Evolutionary conservation across 2,113 vertebrate genomes (phyloP).

Genomic region (Phyllostomus hastatus): DNA sequence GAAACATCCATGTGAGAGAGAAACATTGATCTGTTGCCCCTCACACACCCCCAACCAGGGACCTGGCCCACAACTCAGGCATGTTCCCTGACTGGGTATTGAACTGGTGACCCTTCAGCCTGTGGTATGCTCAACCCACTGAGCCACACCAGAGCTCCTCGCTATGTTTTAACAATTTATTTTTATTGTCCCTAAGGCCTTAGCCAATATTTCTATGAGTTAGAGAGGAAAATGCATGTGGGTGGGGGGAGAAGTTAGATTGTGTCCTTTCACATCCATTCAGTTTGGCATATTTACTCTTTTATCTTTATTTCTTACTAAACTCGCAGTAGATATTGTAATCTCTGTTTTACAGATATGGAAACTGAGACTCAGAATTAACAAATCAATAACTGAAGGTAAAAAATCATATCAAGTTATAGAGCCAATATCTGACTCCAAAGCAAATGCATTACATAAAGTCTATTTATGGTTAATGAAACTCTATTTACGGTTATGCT

Average conservation of each 20-base stretch:
- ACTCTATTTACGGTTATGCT: not conserved
- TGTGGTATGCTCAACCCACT: too few relatives aligned
- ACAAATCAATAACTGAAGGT: not conserved
- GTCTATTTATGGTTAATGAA: not conserved
- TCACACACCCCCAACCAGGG: too few relatives aligned
- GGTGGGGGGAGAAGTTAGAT: rapidly evolving
- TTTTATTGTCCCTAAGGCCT: not conserved
- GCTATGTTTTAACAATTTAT: not conserved
- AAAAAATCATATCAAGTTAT: not conserved
- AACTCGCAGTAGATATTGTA: not conserved
- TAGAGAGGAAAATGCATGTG: not conserved
- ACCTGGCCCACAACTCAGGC: too few relatives aligned
- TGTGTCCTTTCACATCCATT: not conserved
- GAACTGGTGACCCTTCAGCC: too few relatives aligned
- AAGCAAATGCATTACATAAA: not conserved
- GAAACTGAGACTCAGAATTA: not conserved
- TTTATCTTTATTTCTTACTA: not conserved
- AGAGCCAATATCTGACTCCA: not conserved
- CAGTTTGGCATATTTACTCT: not conserved
- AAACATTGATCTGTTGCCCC: too few relatives aligned
- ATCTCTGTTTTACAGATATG: not conserved
- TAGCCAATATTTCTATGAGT: not conserved
- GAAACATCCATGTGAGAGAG: too few relatives aligned
- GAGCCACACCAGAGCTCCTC: not conserved
- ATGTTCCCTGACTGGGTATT: too few relatives aligned